Conservation (phyloP, 2,113 vertebrate genomes). For the Notechis scutatus region DNA sequence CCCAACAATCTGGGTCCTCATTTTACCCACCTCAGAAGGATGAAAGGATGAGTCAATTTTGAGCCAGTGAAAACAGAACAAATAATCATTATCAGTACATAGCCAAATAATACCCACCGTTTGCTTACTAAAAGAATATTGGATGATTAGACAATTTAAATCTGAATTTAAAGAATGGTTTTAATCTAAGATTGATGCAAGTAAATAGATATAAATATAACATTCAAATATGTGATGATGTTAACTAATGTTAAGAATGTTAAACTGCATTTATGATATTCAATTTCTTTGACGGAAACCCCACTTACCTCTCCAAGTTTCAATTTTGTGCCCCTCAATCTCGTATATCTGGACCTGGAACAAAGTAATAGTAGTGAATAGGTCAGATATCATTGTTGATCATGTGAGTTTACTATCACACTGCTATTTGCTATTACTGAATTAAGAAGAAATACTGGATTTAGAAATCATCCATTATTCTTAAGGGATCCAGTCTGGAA, state of each 20-base stretch:
- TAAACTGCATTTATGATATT: background rate
- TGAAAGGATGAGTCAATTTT: background rate
- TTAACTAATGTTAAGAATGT: background rate
- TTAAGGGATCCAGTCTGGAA: background rate
- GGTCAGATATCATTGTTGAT: background rate
- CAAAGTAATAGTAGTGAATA: background rate
- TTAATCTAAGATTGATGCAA: background rate
- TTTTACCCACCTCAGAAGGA: background rate
- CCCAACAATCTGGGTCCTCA: background rate
- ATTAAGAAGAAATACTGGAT: background rate
- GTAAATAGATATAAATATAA: background rate
- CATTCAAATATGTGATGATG: background rate
- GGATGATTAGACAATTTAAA: background rate
- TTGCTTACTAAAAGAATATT: background rate
- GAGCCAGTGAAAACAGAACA: background rate
- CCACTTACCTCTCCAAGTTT: constrained; percentile 92
- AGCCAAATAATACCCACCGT: background rate
- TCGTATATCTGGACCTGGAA: constrained; percentile 94
- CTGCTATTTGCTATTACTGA: background rate
- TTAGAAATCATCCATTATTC: background rate
- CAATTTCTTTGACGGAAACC: accelerated
- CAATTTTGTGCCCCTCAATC: constrained; percentile 94
- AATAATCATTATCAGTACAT: background rate
- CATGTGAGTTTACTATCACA: background rate
- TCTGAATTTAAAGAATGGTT: background rate